Evolutionary conservation across 2,113 vertebrate species (phyloP).

Genomic region (Amia ocellicauda): DNA sequence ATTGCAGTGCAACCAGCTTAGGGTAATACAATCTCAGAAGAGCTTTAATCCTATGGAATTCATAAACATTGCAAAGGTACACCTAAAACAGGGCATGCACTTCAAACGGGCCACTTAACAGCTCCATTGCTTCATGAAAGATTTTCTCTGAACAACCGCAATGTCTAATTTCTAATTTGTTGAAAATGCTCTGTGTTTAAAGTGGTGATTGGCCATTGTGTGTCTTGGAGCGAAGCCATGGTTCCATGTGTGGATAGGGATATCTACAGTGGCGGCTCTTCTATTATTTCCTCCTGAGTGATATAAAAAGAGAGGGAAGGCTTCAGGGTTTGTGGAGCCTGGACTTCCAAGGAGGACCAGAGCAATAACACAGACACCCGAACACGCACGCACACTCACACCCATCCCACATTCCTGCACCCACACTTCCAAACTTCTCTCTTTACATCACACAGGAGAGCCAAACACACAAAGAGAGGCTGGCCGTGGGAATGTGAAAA

Average conservation of each 20-base stretch:
- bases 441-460: slow-evolving; percentile 71
- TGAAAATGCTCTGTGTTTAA: slow-evolving; percentile 48
- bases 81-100: slow-evolving; percentile 34
- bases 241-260: slow-evolving; percentile 47
- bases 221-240: slow-evolving; percentile 48
- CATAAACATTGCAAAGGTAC: slow-evolving; percentile 47
- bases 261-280: slow-evolving; percentile 55
- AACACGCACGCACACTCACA: slow-evolving; percentile 64
- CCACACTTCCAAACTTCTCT: slow-evolving; percentile 61
- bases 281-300: slow-evolving; percentile 51
- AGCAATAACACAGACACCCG: slow-evolving; percentile 63
- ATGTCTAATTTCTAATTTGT: slow-evolving; percentile 55
- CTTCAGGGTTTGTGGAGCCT: slow-evolving; percentile 50
- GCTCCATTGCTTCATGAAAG: slow-evolving; percentile 43
- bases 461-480: slow-evolving; percentile 68
- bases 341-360: slow-evolving; percentile 61
- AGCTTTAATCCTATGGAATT: slow-evolving; percentile 45
- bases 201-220: slow-evolving; percentile 58
- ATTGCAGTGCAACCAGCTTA: neutral
- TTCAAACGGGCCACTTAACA: slow-evolving; percentile 57
- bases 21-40: slow-evolving; percentile 13
- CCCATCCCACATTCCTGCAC: slow-evolving; percentile 55
- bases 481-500: slow-evolving; percentile 73
- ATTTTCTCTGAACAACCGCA: slow-evolving; percentile 47
- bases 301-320: slow-evolving; percentile 41